These are phyloP conservation scores for Aspidiotus destructor DNA, from an alignment of 2,888 invertebrate genomes.

Conservation along the genomic window DNA sequence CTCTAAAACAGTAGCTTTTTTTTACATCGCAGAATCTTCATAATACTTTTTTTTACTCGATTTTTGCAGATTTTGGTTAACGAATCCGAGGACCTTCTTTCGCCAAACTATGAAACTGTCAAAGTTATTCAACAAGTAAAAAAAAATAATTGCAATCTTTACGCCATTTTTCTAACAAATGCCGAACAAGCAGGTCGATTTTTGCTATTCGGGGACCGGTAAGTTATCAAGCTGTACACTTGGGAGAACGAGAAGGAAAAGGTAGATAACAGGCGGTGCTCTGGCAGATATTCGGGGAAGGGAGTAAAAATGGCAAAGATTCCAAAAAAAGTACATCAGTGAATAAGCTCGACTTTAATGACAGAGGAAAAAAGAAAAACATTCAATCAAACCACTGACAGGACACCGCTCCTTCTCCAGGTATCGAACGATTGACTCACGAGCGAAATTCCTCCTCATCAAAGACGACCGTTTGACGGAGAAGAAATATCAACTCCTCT, in stretches of 20 bases:
- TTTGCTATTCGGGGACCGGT: constrained; percentile 62
- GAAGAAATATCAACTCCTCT: constrained; percentile 57
- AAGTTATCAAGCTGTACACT: constrained; percentile 33
- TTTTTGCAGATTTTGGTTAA: constrained; percentile 48
- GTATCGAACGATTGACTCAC: constrained; percentile 58
- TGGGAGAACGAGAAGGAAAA: neutral
- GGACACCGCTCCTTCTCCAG: constrained; percentile 42
- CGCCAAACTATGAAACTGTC: constrained; percentile 52
- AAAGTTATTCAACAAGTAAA: constrained; percentile 49
- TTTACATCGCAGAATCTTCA: too few species aligned
- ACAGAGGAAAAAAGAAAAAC: neutral
- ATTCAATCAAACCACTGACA: neutral
- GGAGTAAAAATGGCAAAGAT: neutral
- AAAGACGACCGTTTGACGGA: constrained; percentile 59
- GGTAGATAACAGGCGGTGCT: too few species aligned
- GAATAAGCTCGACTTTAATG: neutral
- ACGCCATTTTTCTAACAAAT: constrained; percentile 61
- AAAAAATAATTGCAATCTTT: constrained; percentile 58
- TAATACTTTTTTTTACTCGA: too few species aligned
- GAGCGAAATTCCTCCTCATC: constrained; percentile 59
- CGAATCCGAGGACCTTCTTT: constrained; percentile 55
- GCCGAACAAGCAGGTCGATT: constrained; percentile 58
- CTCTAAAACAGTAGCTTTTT: too few species aligned
- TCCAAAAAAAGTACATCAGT: neutral
- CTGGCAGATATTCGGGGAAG: neutral